phyloP scores from a whole-genome alignment of 1,140 invertebrate genomes.

The Trichonephila inaurata region DNA sequence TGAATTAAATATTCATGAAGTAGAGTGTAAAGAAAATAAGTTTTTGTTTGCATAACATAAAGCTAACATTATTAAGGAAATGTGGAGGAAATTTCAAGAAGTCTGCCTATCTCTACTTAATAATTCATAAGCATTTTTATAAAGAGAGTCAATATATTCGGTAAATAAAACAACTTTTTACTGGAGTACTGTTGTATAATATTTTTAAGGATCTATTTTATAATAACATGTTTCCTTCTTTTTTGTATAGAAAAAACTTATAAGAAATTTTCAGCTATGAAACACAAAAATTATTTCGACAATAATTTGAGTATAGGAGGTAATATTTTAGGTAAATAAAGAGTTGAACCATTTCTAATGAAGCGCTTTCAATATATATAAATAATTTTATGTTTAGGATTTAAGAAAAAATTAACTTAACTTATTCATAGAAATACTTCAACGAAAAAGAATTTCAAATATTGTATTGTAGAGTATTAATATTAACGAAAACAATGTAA shows the following conservation, averaged over 20 bases:
- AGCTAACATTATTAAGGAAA: constrained; percentile 18
- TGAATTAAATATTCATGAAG: constrained; percentile 23
- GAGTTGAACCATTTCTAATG: too few species aligned
- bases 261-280: too few species aligned
- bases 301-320: too few species aligned
- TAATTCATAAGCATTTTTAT: constrained; percentile 48
- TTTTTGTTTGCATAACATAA: constrained; percentile 27
- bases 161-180: constrained; percentile 6
- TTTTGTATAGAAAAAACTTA: background rate
- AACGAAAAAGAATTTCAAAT: too few species aligned
- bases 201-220: background rate
- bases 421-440: too few species aligned
- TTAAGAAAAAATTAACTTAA: too few species aligned
- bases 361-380: too few species aligned
- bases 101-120: background rate
- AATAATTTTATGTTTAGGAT: too few species aligned
- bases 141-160: background rate
- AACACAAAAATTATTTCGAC: too few species aligned
- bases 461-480: too few species aligned
- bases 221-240: background rate
- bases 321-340: too few species aligned
- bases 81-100: background rate
- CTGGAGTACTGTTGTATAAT: background rate
- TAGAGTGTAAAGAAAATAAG: background rate
- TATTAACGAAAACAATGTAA: too few species aligned